Percentiles rank a stretch among this genome's conserved stretches.
phyloP scores from a whole-genome alignment of 2,888 invertebrate species.

The Leucoma salicis region DNA sequence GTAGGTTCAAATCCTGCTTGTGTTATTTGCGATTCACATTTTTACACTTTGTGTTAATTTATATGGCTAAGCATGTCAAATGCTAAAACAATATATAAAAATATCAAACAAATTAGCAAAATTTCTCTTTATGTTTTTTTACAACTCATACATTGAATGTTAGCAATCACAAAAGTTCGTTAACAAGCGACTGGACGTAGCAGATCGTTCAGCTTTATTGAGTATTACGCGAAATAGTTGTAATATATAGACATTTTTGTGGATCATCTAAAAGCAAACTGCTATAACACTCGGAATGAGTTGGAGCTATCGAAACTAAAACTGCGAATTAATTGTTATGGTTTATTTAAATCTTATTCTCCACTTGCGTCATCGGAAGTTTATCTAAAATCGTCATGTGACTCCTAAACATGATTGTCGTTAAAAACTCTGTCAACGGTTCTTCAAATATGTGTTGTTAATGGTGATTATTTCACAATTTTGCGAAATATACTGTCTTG shows the following conservation, averaged over 20 bases:
- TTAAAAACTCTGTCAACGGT: slow-evolving; percentile 46
- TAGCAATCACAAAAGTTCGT: slow-evolving; percentile 33
- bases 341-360: slow-evolving; percentile 66
- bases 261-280: slow-evolving; percentile 59
- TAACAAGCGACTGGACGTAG: slow-evolving; percentile 31
- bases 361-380: slow-evolving; percentile 59
- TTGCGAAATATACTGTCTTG: slow-evolving; percentile 32
- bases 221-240: slow-evolving; percentile 43
- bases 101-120: too few species aligned
- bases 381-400: slow-evolving; percentile 65
- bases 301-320: slow-evolving; percentile 53
- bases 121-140: too few species aligned
- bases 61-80: too few species aligned
- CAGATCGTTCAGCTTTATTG: slow-evolving; percentile 23
- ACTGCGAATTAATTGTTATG: slow-evolving; percentile 57
- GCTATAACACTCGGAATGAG: slow-evolving; percentile 43
- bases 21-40: too few species aligned
- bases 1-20: too few species aligned
- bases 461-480: slow-evolving; percentile 32
- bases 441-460: slow-evolving; percentile 31
- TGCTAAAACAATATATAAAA: too few species aligned
- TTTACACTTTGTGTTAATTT: too few species aligned
- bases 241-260: slow-evolving; percentile 41
- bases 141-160: slow-evolving; percentile 20
- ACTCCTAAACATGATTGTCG: slow-evolving; percentile 47